phyloP scores from a whole-genome alignment of 2,888 invertebrate species.

The Sialis lutaria region DNA sequence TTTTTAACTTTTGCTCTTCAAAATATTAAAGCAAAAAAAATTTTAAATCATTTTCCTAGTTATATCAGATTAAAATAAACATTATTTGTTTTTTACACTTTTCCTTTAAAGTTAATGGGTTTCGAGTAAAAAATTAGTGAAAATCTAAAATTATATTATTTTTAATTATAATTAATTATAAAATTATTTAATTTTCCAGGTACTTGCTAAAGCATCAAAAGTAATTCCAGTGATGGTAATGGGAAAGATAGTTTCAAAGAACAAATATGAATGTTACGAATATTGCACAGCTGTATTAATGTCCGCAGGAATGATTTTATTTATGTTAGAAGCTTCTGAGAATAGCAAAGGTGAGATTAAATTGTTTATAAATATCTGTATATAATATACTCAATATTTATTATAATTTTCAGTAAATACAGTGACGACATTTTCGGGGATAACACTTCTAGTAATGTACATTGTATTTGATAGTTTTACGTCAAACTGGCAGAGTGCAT shows the following conservation, averaged over 20 bases:
- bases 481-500: slow-evolving; percentile 89
- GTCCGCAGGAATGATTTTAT: slow-evolving; percentile 83
- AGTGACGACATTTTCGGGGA: slow-evolving; percentile 66
- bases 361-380: neutral
- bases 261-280: slow-evolving; percentile 78
- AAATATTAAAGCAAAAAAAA: too few relatives aligned
- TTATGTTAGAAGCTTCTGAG: slow-evolving; percentile 66
- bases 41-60: too few relatives aligned
- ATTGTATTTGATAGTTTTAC: slow-evolving; percentile 96
- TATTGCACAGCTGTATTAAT: slow-evolving; percentile 81
- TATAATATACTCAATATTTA: neutral
- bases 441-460: slow-evolving; percentile 73
- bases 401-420: slow-evolving; percentile 17
- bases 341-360: slow-evolving; percentile 30
- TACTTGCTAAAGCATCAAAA: slow-evolving; percentile 94
- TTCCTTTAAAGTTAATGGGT: too few relatives aligned
- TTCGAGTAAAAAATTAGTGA: too few relatives aligned
- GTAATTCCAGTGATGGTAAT: slow-evolving; percentile 97
- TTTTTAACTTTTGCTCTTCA: too few relatives aligned
- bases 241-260: slow-evolving; percentile 80
- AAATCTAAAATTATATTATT: too few relatives aligned
- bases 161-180: too few relatives aligned
- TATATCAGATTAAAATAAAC: too few relatives aligned
- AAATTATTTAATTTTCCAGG: slow-evolving; percentile 28
- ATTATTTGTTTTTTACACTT: too few relatives aligned